These are phyloP conservation scores for Trissonchulus latispiculum DNA, from an alignment of 2,888 invertebrate genomes.

Conservation along the genomic window DNA sequence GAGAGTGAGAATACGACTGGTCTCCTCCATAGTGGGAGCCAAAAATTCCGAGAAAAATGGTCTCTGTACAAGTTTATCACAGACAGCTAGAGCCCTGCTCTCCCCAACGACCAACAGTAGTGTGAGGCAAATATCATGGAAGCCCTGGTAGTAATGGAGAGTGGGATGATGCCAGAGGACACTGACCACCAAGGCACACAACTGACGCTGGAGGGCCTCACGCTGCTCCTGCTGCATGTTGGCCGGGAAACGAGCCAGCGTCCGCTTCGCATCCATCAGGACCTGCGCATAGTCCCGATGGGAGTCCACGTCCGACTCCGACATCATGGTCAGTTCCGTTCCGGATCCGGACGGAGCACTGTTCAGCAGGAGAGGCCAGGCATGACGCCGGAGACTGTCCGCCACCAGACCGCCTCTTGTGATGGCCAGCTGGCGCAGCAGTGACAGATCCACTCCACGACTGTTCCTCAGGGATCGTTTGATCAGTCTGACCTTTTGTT, in stretches of 20 bases:
- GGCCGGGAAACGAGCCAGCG: conserved; percentile 31
- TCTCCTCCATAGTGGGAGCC: conserved; percentile 3
- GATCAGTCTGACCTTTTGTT: conserved; percentile 7
- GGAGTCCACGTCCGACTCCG: not conserved
- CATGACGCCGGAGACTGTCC: conserved; percentile 18
- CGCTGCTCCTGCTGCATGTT: conserved; percentile 36
- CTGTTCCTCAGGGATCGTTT: not conserved
- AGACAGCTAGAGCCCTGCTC: conserved; percentile 27
- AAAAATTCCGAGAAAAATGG: conserved; percentile 1
- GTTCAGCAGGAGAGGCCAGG: conserved; percentile 20
- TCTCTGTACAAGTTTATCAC: not conserved
- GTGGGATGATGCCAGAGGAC: conserved; percentile 34
- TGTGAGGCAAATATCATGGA: conserved; percentile 40
- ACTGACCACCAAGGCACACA: conserved; percentile 39
- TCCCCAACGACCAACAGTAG: conserved; percentile 35
- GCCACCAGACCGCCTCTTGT: conserved; percentile 16
- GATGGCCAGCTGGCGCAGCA: conserved; percentile 22
- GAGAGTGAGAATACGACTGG: conserved; percentile 4
- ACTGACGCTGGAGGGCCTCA: conserved; percentile 26
- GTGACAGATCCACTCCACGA: not conserved
- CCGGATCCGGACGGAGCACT: not conserved
- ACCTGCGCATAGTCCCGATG: conserved; percentile 41
- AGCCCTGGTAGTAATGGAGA: conserved; percentile 42
- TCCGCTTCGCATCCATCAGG: conserved; percentile 40
- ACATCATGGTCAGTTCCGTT: not conserved